Evolutionary conservation across 2,113 vertebrate genomes (phyloP).

Genomic region (Leptobrachium ailaonicum): DNA sequence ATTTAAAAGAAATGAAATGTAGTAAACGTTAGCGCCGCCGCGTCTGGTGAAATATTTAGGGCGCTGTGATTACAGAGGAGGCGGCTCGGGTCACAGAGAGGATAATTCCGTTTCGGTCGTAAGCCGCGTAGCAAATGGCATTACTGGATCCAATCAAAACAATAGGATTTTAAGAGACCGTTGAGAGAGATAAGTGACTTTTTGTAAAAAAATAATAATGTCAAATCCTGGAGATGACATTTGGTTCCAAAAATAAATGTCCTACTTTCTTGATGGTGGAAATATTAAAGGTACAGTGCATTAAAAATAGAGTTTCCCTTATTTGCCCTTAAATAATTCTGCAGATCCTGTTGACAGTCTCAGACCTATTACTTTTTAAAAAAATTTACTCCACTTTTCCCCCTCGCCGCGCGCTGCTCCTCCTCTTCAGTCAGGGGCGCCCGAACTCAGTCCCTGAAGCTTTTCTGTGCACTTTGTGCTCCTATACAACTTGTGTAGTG

Average conservation of each 20-base stretch:
- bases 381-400: too few relatives aligned
- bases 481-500: too few relatives aligned
- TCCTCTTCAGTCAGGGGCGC: too few relatives aligned
- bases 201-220: neutral
- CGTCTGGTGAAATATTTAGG: neutral
- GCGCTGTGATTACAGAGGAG: neutral
- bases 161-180: neutral
- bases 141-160: conserved; percentile 2
- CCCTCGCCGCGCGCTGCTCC: too few relatives aligned
- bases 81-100: neutral
- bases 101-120: neutral
- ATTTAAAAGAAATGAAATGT: too few relatives aligned
- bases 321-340: too few relatives aligned
- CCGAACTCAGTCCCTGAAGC: too few relatives aligned
- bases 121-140: neutral
- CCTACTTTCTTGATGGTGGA: conserved; percentile 1
- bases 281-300: neutral
- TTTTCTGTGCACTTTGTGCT: too few relatives aligned
- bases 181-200: neutral
- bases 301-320: too few relatives aligned
- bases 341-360: too few relatives aligned
- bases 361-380: too few relatives aligned
- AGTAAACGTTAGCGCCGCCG: too few relatives aligned
- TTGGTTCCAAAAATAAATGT: conserved; percentile 6
- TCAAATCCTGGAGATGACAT: neutral